Base-by-base conservation (phyloP, 2,113 vertebrate genomes). In the Anguilla japonica region DNA sequence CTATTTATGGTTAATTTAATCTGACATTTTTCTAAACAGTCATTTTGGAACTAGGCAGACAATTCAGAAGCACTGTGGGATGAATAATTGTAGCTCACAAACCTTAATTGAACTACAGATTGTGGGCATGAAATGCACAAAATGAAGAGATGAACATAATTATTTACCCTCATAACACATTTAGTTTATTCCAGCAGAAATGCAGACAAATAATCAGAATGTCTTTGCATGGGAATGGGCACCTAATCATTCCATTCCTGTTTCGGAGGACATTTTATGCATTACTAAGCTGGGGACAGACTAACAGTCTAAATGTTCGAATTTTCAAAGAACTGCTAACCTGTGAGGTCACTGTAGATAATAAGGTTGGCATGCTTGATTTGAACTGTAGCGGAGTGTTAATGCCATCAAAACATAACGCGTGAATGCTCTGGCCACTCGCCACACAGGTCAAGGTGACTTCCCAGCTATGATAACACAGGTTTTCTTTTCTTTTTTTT, bases 91-190 rank as follows among this genome's bases (percentile, higher is more conserved):
- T 34, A 78, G 26, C 16, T n/a, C 81, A 40, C 41, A 79, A 57
- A 43, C 46, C 63, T 63, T 81, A 78, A 85, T 46, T 78, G 63
- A 75, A 82, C 41, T 57, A 79, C 46, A 79, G 56, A 53, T 85
- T 18, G 50, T 46, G 71, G 41, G 78, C 34, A 34, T 34, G 34
- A 34, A 34, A 87, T 56, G 46, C 80, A 85, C 79, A 81, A 88
- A 87, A 84, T 67, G 71, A 78, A 78, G 83, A 53, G 57, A 20
- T 39, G 41, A 82, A 71, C 57, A 46, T 67, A 53, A 56, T 87
- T 81, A 87, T 78, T 88, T 60, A 85, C 20, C 56, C 43, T 85
- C 41, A 57, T 22, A 84, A 87, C 57, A 87, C 75, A 82, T 57
- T 5, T 29, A 63, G 79, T 71, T 81, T 81, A 85, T 85, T 85